Evolutionary conservation across 2,888 invertebrate genomes (phyloP).

Genomic region (Apamea anceps): DNA sequence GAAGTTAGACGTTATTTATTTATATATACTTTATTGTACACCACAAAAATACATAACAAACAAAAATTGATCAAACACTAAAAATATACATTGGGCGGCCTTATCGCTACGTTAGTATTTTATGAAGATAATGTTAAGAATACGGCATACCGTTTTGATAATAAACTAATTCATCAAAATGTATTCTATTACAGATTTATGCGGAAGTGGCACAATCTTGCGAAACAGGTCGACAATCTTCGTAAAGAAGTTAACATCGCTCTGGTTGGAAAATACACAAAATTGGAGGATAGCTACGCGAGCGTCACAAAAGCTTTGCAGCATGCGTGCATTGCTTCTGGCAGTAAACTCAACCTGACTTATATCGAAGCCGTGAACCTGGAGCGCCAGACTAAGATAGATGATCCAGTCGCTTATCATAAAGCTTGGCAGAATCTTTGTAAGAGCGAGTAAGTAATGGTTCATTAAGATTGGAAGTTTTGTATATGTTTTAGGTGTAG

Average conservation of each 20-base stretch:
- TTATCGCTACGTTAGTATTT: too few relatives aligned
- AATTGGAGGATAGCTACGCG: constrained; percentile 98
- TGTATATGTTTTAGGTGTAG: neutral
- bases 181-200: constrained; percentile 91
- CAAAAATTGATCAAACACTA: too few relatives aligned
- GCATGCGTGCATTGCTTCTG: constrained; percentile 96
- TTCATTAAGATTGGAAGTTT: neutral
- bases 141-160: neutral
- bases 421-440: constrained; percentile 98
- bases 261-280: constrained; percentile 99
- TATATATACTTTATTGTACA: too few relatives aligned
- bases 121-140: neutral
- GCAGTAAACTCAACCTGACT: constrained; percentile 95
- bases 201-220: constrained; percentile 97
- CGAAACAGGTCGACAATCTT: constrained; percentile 95
- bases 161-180: neutral
- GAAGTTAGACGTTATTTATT: neutral
- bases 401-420: constrained; percentile 96
- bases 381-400: constrained; percentile 93
- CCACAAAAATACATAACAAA: too few relatives aligned
- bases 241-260: constrained; percentile 96
- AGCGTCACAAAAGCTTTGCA: constrained; percentile 98
- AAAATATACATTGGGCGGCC: too few relatives aligned
- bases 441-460: constrained; percentile 93
- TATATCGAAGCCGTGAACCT: constrained; percentile 98